Base-by-base conservation (phyloP, 2,113 vertebrate species). In the Ia io region DNA sequence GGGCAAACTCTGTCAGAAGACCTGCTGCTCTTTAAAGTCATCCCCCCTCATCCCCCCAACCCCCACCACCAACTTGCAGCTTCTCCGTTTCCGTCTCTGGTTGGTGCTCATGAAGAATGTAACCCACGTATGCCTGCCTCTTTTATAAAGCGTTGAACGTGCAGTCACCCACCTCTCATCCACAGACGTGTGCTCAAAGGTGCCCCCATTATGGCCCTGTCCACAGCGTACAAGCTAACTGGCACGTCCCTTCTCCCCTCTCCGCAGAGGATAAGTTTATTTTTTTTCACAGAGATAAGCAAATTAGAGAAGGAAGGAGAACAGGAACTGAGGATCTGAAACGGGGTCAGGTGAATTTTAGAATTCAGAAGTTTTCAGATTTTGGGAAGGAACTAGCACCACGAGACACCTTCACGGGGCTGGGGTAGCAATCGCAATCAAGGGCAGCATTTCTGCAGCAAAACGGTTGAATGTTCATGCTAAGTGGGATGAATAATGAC, bases 1-100 rank as follows among this genome's bases (percentile, higher is more conserved):
- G 87, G 76, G 92, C 89, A 73, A 32, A 73, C 42, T 37, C 74
- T 71, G 78, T 67, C 63, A 88, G 51, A 87, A 90, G 53, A 74
- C 9, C 40, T 65, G 20, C 67, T 67, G 67, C 9, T 53, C 73
- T 73, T 95, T 63, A 44, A 28, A 93, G 90, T 32, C n/a, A 8
- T 23, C 42, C 87, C 42, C 84, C 56, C 59, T 53, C 56, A 8
- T 22, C 53, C 53, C 53, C 18, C 53, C 47, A 18, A 20, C 17
- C 51, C 51, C 51, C 49, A 16, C 51, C 51, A 6, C 51, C 2
- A 18, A 42, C 12, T 35, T 0, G 1, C 59, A 49, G 47, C 73
- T 73, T 76, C 56, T 65, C 40, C 14, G 47, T 20, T 42, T 53
- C 76, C 4, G 9, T 32, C 8, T 84, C 25, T 69, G 28, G 32